A percentile compares a stretch with the other conserved stretches of the same genome.
Conservation (phyloP, 1,140 invertebrate genomes). For the Euwallacea similis region DNA sequence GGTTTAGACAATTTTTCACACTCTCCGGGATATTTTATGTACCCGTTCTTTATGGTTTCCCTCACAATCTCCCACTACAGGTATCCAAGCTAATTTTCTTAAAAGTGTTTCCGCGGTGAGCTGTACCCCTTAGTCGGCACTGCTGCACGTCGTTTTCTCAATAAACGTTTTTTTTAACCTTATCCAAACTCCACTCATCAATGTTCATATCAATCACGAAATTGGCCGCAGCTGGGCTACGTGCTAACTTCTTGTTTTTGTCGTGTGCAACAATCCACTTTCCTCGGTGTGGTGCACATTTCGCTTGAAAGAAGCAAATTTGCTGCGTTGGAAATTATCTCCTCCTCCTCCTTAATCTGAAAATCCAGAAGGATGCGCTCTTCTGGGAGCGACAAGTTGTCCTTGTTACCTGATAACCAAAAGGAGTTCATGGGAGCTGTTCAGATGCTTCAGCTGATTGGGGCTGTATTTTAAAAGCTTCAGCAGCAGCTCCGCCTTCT, state of each 20-base stretch:
- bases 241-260: slow-evolving; percentile 81
- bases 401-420: slow-evolving; percentile 88
- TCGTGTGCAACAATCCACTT: slow-evolving; percentile 89
- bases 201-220: slow-evolving; percentile 70
- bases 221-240: slow-evolving; percentile 87
- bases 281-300: slow-evolving; percentile 94
- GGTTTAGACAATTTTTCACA: too few species aligned
- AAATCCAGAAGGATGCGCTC: slow-evolving; percentile 88
- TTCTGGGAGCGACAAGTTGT: slow-evolving; percentile 88
- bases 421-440: slow-evolving; percentile 79
- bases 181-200: slow-evolving; percentile 28
- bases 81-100: slow-evolving; percentile 25
- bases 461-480: slow-evolving; percentile 84
- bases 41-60: too few species aligned
- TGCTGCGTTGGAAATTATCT: slow-evolving; percentile 75
- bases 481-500: slow-evolving; percentile 94
- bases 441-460: slow-evolving; percentile 73
- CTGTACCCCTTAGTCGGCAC: slow-evolving; percentile 34
- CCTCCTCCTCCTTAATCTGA: slow-evolving; percentile 86
- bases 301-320: slow-evolving; percentile 68
- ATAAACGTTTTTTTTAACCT: slow-evolving; percentile 32
- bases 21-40: too few species aligned
- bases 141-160: slow-evolving; percentile 32
- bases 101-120: slow-evolving; percentile 40
- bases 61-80: too few species aligned